Evolutionary conservation across 2,113 vertebrate genomes (phyloP), one percentile per base, ranked within the genome.

Genomic region (Falco punctatus): DNA sequence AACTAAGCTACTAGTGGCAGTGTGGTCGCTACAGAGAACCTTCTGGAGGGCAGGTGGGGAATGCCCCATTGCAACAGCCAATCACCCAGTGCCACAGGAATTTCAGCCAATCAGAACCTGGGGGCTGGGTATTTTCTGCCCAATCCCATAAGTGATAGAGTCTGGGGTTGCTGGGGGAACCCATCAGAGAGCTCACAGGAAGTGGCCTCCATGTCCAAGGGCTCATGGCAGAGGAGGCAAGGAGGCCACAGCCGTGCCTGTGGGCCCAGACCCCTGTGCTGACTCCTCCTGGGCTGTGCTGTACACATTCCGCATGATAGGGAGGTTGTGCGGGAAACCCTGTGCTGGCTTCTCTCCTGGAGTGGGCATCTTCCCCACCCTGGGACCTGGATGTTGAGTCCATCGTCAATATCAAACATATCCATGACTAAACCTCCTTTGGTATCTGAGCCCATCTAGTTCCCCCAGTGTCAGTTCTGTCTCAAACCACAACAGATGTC

Each of bases 1-100:
- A 52, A 49, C 12, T 21, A 27, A 48, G 24, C 9, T 2, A 1
- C 54, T 48, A 22, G 33, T 0, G 8, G 33, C 16, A 52, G 9
- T 5, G 3, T 0, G 0, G 8, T 6, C 61, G 14, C 10, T 28
- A 57, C 9, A 27, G 26, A 21, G 8, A 64, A n/a, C 9, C 16
- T 33, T 54, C 48, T 28, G 6, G 65, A 58, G 8, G 35, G 28
- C 8, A n/a, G 38, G 27, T 44, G 64, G 27, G 49, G 13, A 62
- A 21, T 0, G 0, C 8, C 8, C 11, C 13, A 4, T 7, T 20
- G 15, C 10, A 13, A 40, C 15, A 35, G 49, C 4, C 23, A 69
- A 22, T 54, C 2, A 0, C 16, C 52, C 14, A 9, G 9, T 3
- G 3, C n/a, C n/a, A 40, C 18, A 7, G 40, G 30, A 66, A 62